A percentile compares a stretch with the other conserved stretches of the same genome.
Evolutionary conservation across 2,113 vertebrate genomes (phyloP).

Genomic region (Protobothrops flavoviridis): DNA sequence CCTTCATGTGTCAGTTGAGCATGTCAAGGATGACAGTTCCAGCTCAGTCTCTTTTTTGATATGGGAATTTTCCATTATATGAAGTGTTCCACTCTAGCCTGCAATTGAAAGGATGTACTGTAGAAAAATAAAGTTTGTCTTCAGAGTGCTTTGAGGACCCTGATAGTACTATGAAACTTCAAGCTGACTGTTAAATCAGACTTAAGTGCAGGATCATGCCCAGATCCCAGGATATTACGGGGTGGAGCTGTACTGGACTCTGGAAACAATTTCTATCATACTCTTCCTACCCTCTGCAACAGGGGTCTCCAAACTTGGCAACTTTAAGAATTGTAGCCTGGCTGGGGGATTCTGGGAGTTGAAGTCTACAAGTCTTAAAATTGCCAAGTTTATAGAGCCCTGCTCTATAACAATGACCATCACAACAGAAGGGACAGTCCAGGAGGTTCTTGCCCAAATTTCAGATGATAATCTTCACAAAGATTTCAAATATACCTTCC

Average conservation of each 20-base stretch:
- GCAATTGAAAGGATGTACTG: not conserved
- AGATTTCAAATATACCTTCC: not conserved
- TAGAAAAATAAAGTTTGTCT: not conserved
- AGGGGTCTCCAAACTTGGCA: not conserved
- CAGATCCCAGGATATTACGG: not conserved
- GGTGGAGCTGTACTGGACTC: not conserved
- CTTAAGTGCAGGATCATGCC: not conserved
- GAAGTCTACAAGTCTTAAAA: not conserved
- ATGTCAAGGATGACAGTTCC: not conserved
- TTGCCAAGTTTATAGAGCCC: not conserved
- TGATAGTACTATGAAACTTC: not conserved
- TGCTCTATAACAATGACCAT: not conserved
- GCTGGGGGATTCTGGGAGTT: not conserved
- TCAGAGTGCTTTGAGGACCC: not conserved
- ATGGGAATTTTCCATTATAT: not conserved
- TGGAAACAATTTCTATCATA: not conserved
- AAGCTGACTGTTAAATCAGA: not conserved
- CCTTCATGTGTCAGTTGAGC: not conserved
- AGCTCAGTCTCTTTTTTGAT: not conserved
- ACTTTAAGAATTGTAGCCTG: not conserved
- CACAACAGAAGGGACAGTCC: no score
- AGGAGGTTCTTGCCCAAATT: not conserved
- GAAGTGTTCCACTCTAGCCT: not conserved
- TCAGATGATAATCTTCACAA: not conserved
- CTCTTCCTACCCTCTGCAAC: not conserved